A percentile compares a stretch with the other conserved stretches of the same genome.
These are phyloP conservation scores for Calonectris borealis DNA, from an alignment of 2,113 vertebrate species.

Conservation along the genomic window DNA sequence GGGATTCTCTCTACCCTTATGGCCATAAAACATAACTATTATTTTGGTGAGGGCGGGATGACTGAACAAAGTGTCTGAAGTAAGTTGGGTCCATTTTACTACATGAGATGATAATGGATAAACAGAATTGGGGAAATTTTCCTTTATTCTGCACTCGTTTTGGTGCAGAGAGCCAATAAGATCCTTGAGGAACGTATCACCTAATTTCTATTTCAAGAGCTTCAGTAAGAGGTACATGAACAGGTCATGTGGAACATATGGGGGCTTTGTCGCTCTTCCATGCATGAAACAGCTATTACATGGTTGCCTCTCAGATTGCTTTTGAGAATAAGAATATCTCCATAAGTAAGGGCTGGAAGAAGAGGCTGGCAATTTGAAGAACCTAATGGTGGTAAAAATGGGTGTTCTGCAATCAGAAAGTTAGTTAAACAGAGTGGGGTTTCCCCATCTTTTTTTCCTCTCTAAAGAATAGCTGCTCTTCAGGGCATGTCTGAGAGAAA, in stretches of 20 bases:
- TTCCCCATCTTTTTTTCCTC: background rate
- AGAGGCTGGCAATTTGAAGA: background rate
- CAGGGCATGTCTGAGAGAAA: background rate
- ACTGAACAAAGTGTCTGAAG: background rate
- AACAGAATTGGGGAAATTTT: background rate
- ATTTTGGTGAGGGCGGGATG: background rate
- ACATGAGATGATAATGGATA: background rate
- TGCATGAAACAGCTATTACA: background rate
- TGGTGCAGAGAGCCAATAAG: background rate
- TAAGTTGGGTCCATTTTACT: background rate
- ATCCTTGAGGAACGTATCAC: background rate
- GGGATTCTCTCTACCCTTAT: background rate
- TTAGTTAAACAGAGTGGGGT: background rate
- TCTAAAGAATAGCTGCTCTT: background rate
- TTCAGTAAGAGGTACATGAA: background rate
- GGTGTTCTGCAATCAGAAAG: background rate
- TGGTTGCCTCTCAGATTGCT: background rate
- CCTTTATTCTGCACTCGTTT: background rate
- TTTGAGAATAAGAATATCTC: background rate
- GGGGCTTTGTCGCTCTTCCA: background rate
- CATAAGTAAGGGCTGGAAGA: background rate
- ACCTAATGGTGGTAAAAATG: background rate
- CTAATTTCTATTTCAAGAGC: background rate
- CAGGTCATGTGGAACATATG: background rate
- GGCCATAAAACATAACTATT: background rate